Percentiles rank a stretch among this genome's conserved stretches.
These are phyloP conservation scores for Synodontis membranacea DNA, from an alignment of 2,113 vertebrate genomes.

Conservation along the genomic window DNA sequence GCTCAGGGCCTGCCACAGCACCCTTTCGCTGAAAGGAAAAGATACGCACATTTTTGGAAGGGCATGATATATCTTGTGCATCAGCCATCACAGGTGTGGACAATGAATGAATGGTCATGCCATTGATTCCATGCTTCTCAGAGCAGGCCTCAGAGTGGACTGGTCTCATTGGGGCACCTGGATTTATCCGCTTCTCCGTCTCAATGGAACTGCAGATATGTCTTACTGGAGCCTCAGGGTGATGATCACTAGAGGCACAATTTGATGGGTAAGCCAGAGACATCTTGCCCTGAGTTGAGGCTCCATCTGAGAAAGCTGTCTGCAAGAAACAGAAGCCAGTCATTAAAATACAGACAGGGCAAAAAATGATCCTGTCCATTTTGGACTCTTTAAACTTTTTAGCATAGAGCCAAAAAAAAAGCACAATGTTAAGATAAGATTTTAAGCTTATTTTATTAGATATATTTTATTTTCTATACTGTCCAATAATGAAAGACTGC, in stretches of 20 bases:
- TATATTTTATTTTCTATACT: too few species aligned
- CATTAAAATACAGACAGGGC: neutral
- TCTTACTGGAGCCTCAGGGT: conserved; percentile 38
- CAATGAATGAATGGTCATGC: conserved; percentile 65
- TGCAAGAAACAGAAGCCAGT: conserved; percentile 63
- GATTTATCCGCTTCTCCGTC: conserved; percentile 52
- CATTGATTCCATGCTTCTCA: conserved; percentile 67
- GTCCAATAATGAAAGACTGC: neutral
- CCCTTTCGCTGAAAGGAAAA: conserved; percentile 81
- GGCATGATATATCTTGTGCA: conserved; percentile 72
- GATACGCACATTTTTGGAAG: conserved; percentile 82
- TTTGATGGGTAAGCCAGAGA: conserved; percentile 59
- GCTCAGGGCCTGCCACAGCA: conserved; percentile 60
- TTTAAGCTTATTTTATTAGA: too few species aligned
- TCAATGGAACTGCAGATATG: conserved; percentile 66
- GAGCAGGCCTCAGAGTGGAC: conserved; percentile 66
- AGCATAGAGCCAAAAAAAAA: neutral
- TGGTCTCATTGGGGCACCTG: conserved; percentile 72
- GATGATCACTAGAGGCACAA: conserved; percentile 60
- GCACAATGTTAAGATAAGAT: neutral
- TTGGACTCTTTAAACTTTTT: neutral
- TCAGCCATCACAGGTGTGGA: conserved; percentile 63
- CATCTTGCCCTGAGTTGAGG: conserved; percentile 64
- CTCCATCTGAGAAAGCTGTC: conserved; percentile 70
- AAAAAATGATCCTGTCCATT: neutral